These are phyloP conservation scores for Meiosimyza platycephala DNA, from an alignment of 2,888 invertebrate species.

Conservation along the genomic window DNA sequence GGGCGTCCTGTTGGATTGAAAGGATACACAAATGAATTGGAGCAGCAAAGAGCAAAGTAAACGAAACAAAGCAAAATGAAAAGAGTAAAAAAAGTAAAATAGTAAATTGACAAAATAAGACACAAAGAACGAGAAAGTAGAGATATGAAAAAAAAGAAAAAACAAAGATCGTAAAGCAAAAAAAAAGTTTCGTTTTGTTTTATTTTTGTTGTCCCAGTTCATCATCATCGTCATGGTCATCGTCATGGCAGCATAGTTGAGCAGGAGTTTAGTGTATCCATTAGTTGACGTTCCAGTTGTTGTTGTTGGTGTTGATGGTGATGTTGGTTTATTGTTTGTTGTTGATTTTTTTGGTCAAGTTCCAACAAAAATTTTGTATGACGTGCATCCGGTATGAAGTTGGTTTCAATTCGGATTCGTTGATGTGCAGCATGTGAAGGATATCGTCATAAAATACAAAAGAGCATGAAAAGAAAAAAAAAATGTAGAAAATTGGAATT, in stretches of 20 bases:
- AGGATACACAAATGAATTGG: constrained; percentile 16
- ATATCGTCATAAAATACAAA: neutral
- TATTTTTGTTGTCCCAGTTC: constrained; percentile 45
- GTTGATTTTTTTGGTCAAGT: constrained; percentile 31
- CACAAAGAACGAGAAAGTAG: neutral
- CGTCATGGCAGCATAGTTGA: constrained; percentile 42
- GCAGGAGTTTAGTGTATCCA: constrained; percentile 48
- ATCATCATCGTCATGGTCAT: constrained; percentile 46
- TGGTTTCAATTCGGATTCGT: constrained; percentile 10
- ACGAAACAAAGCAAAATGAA: constrained; percentile 21
- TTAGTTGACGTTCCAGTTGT: constrained; percentile 41
- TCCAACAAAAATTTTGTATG: constrained; percentile 8
- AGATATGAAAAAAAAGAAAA: neutral
- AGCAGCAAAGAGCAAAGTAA: constrained; percentile 16
- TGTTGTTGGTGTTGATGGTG: constrained; percentile 35
- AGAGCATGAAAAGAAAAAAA: neutral
- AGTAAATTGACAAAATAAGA: constrained; percentile 33
- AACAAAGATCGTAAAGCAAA: constrained; percentile 13
- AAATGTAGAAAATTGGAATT: neutral
- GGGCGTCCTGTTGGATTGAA: constrained; percentile 73
- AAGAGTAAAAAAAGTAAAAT: constrained; percentile 36
- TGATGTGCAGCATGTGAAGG: constrained; percentile 17
- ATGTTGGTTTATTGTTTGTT: constrained; percentile 33
- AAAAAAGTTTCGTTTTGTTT: constrained; percentile 18
- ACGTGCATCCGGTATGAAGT: constrained; percentile 29